Base-by-base conservation (phyloP, 2,888 invertebrate species). In the Dinocampus coccinellae region DNA sequence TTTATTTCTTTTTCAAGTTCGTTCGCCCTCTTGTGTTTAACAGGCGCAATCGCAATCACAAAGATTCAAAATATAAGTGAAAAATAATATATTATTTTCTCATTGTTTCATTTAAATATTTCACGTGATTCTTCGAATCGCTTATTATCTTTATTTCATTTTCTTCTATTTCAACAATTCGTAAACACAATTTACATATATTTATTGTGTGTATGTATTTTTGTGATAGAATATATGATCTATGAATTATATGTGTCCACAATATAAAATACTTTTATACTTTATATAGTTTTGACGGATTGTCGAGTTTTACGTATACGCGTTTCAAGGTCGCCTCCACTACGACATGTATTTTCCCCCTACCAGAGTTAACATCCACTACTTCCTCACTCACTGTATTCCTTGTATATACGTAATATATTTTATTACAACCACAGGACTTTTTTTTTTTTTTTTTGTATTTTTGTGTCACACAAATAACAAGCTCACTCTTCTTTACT, bases 241-340 rank as follows among this genome's bases (percentile, higher is more conserved):
- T n/a, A 29, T 29, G 7, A 29, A 4, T 7, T 29, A 29, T 29
- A 7, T 29, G 29, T 29, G 29, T 69, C 57, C 68, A 68, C 63
- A 58, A 68, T 74, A 74, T 74, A 77, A 76, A 77, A 77, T 77
- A 73, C 74, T 74, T 16, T n/a, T 16, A 16, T 47, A 47, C 16
- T 75, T 73, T 76, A 73, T 75, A 70, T 71, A 55, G 26, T 73
- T 72, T 81, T 82, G 83, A 83, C 84, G 84, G 85, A 86, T 86
- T 85, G 85, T 85, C 85, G 84, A 75, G 76, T 71, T 75, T 77
- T 76, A 77, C 77, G 77, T 77, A 77, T 77, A 77, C 77, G 65
- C 74, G 75, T 73, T 77, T 76, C 77, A 77, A 77, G 77, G 76
- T 77, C 76, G 75, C 76, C 60, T 71, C 69, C n/a, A 42, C 42